Evolutionary conservation across 2,797 vertebrate genomes (phyloP).

Genomic region (Siniperca scherzeri): DNA sequence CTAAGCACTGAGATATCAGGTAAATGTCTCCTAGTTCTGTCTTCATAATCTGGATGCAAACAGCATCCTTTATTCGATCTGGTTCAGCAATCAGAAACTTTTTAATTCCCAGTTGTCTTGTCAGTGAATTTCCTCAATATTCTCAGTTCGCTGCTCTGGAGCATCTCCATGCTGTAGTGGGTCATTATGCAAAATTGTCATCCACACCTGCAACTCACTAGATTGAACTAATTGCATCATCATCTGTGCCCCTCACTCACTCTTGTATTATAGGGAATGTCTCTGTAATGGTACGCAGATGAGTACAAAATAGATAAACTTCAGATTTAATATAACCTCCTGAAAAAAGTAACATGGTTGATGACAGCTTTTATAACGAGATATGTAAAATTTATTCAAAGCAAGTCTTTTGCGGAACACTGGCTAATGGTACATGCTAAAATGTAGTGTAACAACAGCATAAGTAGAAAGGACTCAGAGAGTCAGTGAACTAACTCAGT

Average conservation of each 20-base stretch:
- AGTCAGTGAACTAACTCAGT: neutral
- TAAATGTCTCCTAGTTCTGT: slow-evolving; percentile 49
- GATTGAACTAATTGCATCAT: slow-evolving; percentile 53
- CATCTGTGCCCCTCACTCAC: slow-evolving; percentile 30
- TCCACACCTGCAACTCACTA: slow-evolving; percentile 44
- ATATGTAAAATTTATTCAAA: neutral
- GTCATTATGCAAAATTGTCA: slow-evolving; percentile 55
- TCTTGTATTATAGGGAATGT: slow-evolving; percentile 1
- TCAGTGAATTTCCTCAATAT: slow-evolving; percentile 43
- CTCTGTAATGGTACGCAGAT: slow-evolving; percentile 22
- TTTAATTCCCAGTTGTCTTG: slow-evolving; percentile 42
- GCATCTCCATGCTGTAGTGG: slow-evolving; percentile 1
- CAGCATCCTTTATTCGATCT: slow-evolving; percentile 34
- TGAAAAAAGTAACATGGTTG: neutral
- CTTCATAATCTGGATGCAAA: slow-evolving; percentile 42
- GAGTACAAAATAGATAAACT: slow-evolving; percentile 14
- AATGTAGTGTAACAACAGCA: neutral
- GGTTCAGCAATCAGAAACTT: slow-evolving; percentile 45
- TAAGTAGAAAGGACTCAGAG: neutral
- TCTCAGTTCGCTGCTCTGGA: slow-evolving; percentile 35
- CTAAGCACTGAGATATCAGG: slow-evolving; percentile 44
- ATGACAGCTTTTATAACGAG: neutral
- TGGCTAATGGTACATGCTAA: neutral
- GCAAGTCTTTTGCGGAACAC: neutral
- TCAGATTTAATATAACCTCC: neutral